Evolutionary conservation across 2,888 invertebrate species (phyloP).

Genomic region (Netelia melanura): DNA sequence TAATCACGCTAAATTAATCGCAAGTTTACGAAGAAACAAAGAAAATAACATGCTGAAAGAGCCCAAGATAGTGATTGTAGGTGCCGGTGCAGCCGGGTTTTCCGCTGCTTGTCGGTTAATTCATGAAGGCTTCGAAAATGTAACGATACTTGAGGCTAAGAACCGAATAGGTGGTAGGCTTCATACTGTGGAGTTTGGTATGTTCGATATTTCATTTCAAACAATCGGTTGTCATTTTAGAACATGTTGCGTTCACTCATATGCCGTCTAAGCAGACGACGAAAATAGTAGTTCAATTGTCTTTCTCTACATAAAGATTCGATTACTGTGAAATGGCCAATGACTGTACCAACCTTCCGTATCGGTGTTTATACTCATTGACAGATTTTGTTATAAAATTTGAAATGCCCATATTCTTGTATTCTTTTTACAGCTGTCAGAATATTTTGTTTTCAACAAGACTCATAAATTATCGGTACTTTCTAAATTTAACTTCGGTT

Average conservation of each 20-base stretch:
- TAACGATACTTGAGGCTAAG: slow-evolving; percentile 86
- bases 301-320: too few relatives aligned
- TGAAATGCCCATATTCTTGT: neutral
- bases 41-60: slow-evolving; percentile 71
- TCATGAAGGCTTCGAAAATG: slow-evolving; percentile 84
- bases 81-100: slow-evolving; percentile 87
- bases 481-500: too few relatives aligned
- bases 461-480: too few relatives aligned
- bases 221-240: neutral
- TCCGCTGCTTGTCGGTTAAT: slow-evolving; percentile 86
- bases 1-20: neutral
- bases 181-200: slow-evolving; percentile 84
- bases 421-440: too few relatives aligned
- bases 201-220: slow-evolving; percentile 61
- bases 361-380: neutral
- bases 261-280: neutral
- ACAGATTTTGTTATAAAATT: neutral
- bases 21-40: neutral
- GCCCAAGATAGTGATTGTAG: slow-evolving; percentile 86
- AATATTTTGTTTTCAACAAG: too few relatives aligned
- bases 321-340: too few relatives aligned
- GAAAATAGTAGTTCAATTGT: neutral
- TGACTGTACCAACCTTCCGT: too few relatives aligned
- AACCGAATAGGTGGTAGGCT: slow-evolving; percentile 86
- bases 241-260: neutral